Evolutionary conservation across 1,140 invertebrate species (phyloP).

Genomic region (Arctopsyche grandis): DNA sequence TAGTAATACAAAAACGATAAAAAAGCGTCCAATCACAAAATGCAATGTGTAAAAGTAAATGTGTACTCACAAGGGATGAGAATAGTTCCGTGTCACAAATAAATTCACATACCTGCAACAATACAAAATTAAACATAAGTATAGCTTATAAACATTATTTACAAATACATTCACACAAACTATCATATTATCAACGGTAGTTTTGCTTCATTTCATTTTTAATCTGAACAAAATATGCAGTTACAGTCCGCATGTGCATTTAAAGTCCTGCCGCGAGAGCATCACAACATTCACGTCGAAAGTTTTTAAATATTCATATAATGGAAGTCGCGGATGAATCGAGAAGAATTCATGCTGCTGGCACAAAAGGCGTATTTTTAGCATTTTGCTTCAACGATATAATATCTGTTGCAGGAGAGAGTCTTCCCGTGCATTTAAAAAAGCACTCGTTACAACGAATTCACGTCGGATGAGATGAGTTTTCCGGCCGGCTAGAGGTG

Average conservation of each 20-base stretch:
- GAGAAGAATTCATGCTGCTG: background rate
- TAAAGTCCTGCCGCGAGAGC: background rate
- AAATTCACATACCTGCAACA: too few relatives aligned
- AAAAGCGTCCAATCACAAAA: too few relatives aligned
- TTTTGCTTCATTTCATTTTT: too few relatives aligned
- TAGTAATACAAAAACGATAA: too few relatives aligned
- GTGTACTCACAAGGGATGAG: too few relatives aligned
- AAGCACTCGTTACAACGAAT: conserved; percentile 23
- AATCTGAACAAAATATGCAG: too few relatives aligned
- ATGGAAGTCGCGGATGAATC: conserved; percentile 23
- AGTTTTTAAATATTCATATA: conserved; percentile 28
- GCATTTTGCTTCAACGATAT: conserved; percentile 14
- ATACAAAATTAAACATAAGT: too few relatives aligned
- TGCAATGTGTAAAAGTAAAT: too few relatives aligned
- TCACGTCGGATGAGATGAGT: conserved; percentile 24
- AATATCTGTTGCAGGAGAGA: conserved; percentile 18
- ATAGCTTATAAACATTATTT: too few relatives aligned
- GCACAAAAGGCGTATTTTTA: conserved; percentile 27
- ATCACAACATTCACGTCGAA: conserved; percentile 20
- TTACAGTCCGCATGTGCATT: background rate
- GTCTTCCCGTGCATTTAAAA: conserved; percentile 21
- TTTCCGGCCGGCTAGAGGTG: background rate
- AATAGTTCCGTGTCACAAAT: too few relatives aligned
- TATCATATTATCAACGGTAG: too few relatives aligned
- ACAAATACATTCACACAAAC: too few relatives aligned